Base-by-base conservation (phyloP, 1,140 invertebrate species). In the Battus philenor region DNA sequence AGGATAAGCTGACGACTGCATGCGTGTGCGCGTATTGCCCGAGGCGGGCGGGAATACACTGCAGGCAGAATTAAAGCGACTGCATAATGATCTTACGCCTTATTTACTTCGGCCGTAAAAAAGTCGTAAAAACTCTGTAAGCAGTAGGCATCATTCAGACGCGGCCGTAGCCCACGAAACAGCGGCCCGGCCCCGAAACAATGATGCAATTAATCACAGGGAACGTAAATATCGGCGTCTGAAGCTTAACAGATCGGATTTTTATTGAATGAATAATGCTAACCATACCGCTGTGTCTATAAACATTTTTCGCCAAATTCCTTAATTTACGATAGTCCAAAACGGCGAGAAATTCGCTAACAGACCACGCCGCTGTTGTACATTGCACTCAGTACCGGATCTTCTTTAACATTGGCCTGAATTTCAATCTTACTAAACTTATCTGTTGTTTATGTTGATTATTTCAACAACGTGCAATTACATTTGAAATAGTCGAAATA, bases 151-250 rank as follows among this genome's bases (percentile, higher is more conserved):
- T 63, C 61, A 64, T 44, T 58, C 54, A 32, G 52, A 47, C 49
- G 3, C 16, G 12, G 11, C 12, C 12, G 17, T 36, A 16, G 15
- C 33, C 20, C 17, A 9, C 26, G 26, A 9, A 29, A 36, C 17
- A 20, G 10, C 17, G 7, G 9, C 33, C 29, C 36, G 22, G 10
- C 22, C 48, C 47, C 36, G 39, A 55, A 68, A 81, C 72, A 81
- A 81, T 78, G 56, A 53, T 60, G 48, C 64, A 20, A 76, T 81
- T 69, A 74, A 78, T 81, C 74, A 72, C 63, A 61, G 24, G 29
- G 31, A 55, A 54, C 63, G 52, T 71, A 68, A 70, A 77, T 68
- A 70, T 70, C 67, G 68, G 52, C 64, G 54, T 32, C 53, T 68
- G 74, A 78, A 49, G 58, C 44, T 65, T 65, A 45, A 68, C 72